These are phyloP conservation scores for Crossaster papposus DNA, from an alignment of 53 echinoderm and acorn worm species.

Conservation along the genomic window DNA sequence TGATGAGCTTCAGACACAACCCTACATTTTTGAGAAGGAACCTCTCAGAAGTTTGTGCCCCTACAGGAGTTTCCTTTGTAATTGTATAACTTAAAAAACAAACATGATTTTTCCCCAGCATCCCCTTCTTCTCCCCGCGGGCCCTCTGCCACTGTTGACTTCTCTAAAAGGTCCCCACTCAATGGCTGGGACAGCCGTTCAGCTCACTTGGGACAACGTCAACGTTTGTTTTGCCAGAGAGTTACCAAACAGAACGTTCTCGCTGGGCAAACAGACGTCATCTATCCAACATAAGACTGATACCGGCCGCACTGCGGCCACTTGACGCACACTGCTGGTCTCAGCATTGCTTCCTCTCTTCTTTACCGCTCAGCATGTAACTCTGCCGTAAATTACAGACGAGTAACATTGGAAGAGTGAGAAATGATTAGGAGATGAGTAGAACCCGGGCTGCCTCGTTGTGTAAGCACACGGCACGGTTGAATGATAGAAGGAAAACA, in stretches of 20 bases:
- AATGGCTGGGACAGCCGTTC: constrained; percentile 14
- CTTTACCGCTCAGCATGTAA: background rate
- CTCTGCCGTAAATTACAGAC: background rate
- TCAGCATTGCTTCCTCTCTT: background rate
- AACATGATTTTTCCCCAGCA: constrained; percentile 31
- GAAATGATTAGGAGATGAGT: constrained; percentile 44
- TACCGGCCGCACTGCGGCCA: constrained; percentile 29
- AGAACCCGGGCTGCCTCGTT: constrained; percentile 2
- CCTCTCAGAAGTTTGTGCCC: constrained; percentile 8
- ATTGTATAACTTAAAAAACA: constrained; percentile 27
- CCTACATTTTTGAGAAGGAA: background rate
- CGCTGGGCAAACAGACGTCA: constrained; percentile 50
- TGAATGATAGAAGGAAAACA: constrained; percentile 61
- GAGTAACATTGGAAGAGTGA: background rate
- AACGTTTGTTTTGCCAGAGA: constrained; percentile 60
- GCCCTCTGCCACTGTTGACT: constrained; percentile 42
- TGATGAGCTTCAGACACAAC: background rate
- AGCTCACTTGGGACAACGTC: constrained; percentile 48
- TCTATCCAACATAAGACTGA: constrained; percentile 49
- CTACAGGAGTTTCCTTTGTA: constrained; percentile 39
- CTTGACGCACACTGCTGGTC: constrained; percentile 35
- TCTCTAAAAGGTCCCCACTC: constrained; percentile 53
- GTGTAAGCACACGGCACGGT: constrained; percentile 53
- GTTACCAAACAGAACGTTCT: constrained; percentile 59
- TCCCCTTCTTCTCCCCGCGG: constrained; percentile 13